Evolutionary conservation across 2,113 vertebrate genomes (phyloP).

Genomic region (Gymnogyps californianus): DNA sequence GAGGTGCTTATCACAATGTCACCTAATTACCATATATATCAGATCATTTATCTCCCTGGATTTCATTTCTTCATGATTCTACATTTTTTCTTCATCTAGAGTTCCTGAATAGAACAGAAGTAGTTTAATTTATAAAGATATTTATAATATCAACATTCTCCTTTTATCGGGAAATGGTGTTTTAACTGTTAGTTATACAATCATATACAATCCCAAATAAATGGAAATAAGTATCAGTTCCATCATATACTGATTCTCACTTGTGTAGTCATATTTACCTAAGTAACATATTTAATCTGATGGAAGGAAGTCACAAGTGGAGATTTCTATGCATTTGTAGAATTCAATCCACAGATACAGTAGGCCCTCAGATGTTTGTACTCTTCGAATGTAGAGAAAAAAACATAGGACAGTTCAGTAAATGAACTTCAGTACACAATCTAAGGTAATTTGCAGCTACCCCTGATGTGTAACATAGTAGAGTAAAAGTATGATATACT

Average conservation of each 20-base stretch:
- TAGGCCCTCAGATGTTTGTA: background rate
- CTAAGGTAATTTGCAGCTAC: background rate
- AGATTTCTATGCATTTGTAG: background rate
- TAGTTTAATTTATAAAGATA: background rate
- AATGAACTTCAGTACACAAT: background rate
- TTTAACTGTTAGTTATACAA: background rate
- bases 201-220: background rate
- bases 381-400: background rate
- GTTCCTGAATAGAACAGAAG: background rate
- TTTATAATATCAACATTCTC: background rate
- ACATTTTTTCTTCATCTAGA: background rate
- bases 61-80: background rate
- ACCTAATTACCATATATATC: slow-evolving; percentile 18
- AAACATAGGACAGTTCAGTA: background rate
- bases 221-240: background rate
- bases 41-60: background rate
- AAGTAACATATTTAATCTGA: background rate
- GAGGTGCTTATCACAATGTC: background rate
- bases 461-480: background rate
- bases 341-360: background rate
- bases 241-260: background rate
- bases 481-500: background rate
- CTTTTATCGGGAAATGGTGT: background rate
- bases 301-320: background rate
- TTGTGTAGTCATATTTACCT: background rate